Conservation (phyloP, 2,113 vertebrate genomes). For the Ceratotherium simum region DNA sequence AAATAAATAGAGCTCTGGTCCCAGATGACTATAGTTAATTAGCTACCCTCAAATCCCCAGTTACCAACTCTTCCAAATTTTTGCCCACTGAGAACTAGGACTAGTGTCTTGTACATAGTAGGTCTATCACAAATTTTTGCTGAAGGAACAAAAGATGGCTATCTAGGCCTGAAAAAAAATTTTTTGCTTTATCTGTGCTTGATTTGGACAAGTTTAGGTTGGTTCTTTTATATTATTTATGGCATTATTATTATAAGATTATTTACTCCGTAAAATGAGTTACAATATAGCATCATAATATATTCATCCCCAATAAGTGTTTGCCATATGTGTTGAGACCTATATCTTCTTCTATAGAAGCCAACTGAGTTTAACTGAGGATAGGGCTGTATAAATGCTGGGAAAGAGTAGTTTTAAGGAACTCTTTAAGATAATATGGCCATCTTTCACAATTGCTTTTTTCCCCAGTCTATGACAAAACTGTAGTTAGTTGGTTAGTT, state of each 20-base stretch:
- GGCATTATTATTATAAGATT: background rate
- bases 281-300: background rate
- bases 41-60: background rate
- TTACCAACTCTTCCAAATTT: background rate
- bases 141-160: background rate
- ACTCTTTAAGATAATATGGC: background rate
- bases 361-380: background rate
- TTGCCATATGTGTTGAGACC: background rate
- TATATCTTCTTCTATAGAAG: background rate
- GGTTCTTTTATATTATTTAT: background rate
- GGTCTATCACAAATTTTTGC: background rate
- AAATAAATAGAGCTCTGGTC: background rate
- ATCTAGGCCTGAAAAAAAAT: background rate
- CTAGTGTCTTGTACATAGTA: background rate
- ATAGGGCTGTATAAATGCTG: background rate
- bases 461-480: background rate
- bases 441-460: background rate
- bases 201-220: background rate
- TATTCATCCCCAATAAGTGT: background rate
- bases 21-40: background rate
- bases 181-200: background rate
- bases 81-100: background rate
- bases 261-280: conserved; percentile 23
- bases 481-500: background rate
- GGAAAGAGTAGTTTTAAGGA: background rate